phyloP scores from a whole-genome alignment of 2,113 vertebrate genomes.

The Nothoprocta perdicaria region DNA sequence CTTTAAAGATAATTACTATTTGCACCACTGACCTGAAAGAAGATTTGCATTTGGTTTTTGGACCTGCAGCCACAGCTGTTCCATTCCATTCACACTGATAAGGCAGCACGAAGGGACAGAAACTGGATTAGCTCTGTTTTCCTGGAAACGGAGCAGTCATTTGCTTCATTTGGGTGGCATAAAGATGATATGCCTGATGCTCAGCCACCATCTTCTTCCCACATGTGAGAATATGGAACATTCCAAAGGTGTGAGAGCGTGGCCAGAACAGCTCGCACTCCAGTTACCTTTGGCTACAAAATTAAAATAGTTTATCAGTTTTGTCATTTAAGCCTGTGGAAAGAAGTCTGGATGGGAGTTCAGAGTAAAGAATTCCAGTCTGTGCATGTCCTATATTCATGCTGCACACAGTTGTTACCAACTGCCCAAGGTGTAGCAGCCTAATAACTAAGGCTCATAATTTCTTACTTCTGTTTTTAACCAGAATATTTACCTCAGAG shows the following conservation, averaged over 20 bases:
- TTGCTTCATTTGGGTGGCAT: neutral
- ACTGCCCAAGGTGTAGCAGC: neutral
- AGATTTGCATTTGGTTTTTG: neutral
- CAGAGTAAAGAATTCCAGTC: neutral
- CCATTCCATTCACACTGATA: neutral
- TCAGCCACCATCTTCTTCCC: neutral
- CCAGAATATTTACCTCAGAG: neutral
- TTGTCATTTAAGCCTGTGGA: neutral
- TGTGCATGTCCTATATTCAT: neutral
- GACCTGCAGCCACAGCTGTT: neutral
- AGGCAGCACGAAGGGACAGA: neutral
- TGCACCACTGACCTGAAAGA: neutral
- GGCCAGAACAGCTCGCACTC: neutral
- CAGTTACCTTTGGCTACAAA: neutral
- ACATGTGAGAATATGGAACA: neutral
- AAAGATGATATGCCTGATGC: neutral
- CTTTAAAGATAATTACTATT: slow-evolving; percentile 40
- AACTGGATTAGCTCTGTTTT: neutral
- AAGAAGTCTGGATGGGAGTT: neutral
- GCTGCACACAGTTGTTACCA: neutral
- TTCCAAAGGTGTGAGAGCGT: accelerated
- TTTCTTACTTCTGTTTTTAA: neutral
- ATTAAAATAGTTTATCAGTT: neutral
- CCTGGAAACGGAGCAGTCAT: neutral
- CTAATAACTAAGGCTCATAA: neutral